Percentiles rank a stretch among this genome's conserved stretches.
Conservation (phyloP, 2,113 vertebrate species). For the Hyperoodon ampullatus region DNA sequence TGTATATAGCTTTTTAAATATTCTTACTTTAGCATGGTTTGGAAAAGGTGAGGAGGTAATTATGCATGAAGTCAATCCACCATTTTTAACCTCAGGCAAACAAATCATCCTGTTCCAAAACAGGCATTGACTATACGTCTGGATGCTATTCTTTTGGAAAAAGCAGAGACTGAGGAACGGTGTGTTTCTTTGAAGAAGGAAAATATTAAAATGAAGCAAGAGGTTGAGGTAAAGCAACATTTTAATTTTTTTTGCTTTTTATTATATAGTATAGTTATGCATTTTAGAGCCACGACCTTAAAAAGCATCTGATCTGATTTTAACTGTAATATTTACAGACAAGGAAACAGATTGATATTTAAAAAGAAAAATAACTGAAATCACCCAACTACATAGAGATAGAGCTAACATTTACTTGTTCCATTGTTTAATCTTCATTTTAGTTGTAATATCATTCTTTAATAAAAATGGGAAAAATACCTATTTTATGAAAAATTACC, state of each 20-base stretch:
- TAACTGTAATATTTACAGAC: background rate
- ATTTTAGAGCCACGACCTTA: constrained; percentile 18
- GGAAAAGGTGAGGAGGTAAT: background rate
- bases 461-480: background rate
- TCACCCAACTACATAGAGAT: background rate
- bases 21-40: constrained; percentile 11
- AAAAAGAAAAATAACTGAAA: constrained; percentile 4
- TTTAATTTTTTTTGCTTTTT: constrained; percentile 1
- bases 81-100: constrained; percentile 36
- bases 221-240: constrained; percentile 87
- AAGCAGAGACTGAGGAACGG: constrained; percentile 95
- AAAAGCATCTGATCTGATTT: constrained; percentile 40
- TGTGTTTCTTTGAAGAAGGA: constrained; percentile 90
- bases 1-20: background rate
- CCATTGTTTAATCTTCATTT: constrained; percentile 21
- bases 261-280: background rate
- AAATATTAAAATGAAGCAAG: constrained; percentile 87
- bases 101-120: constrained; percentile 64
- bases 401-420: constrained; percentile 18
- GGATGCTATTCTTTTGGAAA: constrained; percentile 93
- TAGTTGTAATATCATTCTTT: constrained; percentile 6
- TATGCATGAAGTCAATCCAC: background rate
- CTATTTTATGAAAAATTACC: background rate
- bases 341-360: background rate
- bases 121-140: constrained; percentile 95